Base-by-base conservation (phyloP, 2,888 invertebrate species). In the Heliconius erato region DNA sequence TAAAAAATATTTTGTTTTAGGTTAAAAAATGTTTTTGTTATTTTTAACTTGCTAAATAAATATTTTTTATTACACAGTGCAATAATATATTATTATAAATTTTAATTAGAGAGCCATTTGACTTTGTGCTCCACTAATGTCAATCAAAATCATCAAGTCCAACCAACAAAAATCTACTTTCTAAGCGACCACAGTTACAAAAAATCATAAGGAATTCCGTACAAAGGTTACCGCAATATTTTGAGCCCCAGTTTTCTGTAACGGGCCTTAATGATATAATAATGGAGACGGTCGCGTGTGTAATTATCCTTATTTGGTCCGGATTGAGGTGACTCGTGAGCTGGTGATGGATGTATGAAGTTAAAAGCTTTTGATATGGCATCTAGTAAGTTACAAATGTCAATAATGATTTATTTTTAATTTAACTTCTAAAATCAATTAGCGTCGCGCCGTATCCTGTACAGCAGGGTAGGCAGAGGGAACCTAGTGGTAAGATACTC, bases 181-280 rank as follows among this genome's bases (percentile, higher is more conserved):
- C 78, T 78, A 78, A 76, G 63, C 76, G n/a, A 63, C 59, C 74
- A 63, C 63, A 19, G 35, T 63, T 11, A 63, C 16, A 63, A 49
- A 68, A 32, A 23, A 91, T 88, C 90, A 90, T 86, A 79, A 84
- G 84, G 81, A 84, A 83, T 81, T 83, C 78, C 79, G 79, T 85
- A 82, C 79, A 81, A 84, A 84, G 82, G 84, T 84, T 83, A 86
- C 86, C 86, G 82, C 85, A 85, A 88, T 89, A 89, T 86, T 83
- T 81, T 65, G 87, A 91, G 90, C 81, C 87, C 90, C 88, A 91
- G 86, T 88, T 91, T 88, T 84, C 83, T 90, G 89, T 93, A 93
- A 93, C 93, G 93, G 90, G 86, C 88, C 86, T 88, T 93, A 93
- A 93, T 93, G 91, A 89, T 87, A 91, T 91, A 93, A 93, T 93